Conservation (phyloP, 2,113 vertebrate genomes). For the Merops nubicus region DNA sequence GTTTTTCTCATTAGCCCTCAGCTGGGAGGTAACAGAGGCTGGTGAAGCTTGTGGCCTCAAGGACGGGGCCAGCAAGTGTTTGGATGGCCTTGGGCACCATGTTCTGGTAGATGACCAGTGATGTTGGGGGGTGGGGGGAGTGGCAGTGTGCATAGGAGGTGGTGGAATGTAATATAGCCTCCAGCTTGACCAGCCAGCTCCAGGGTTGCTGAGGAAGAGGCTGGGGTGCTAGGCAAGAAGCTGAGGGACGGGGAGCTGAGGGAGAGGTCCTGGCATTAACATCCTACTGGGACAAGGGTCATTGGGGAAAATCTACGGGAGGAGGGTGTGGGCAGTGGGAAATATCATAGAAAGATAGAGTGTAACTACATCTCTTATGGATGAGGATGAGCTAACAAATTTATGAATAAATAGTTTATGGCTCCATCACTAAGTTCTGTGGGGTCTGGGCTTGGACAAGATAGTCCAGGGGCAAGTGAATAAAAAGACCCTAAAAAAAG, state of each 20-base stretch:
- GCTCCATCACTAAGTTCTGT: background rate
- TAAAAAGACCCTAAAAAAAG: background rate
- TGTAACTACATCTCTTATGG: background rate
- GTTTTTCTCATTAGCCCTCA: rapidly evolving
- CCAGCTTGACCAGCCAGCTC: background rate
- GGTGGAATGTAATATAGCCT: background rate
- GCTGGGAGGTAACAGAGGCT: rapidly evolving
- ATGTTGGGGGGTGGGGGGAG: rapidly evolving
- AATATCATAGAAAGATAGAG: background rate
- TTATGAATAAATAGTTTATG: background rate
- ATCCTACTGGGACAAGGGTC: rapidly evolving
- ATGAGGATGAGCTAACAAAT: background rate
- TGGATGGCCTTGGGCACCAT: background rate
- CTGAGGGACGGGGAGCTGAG: background rate
- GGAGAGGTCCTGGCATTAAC: rapidly evolving
- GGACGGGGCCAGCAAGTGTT: background rate
- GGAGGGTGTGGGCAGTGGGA: background rate
- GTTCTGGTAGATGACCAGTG: background rate
- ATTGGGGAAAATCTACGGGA: background rate
- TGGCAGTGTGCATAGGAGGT: rapidly evolving
- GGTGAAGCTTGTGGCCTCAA: rapidly evolving
- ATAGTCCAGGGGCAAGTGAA: background rate
- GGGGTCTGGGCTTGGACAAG: background rate
- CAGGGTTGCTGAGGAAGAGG: background rate
- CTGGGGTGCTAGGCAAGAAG: background rate